Evolutionary conservation across 2,797 vertebrate genomes (phyloP).

Genomic region (Xenops minutus): DNA sequence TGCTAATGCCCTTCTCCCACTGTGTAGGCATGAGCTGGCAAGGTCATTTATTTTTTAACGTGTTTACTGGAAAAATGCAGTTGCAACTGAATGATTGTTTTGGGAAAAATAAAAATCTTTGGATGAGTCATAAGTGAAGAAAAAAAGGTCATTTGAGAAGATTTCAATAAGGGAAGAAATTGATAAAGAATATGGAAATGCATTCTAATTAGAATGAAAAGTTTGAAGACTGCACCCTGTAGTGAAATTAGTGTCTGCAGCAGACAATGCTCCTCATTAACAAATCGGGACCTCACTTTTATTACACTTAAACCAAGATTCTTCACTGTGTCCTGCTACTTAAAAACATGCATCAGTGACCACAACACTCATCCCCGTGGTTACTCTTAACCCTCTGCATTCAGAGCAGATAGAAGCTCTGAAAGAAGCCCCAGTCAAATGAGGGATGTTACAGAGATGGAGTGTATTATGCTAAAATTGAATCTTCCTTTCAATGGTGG

Average conservation of each 20-base stretch:
- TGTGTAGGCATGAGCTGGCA: slow-evolving; percentile 52
- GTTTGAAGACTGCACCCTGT: slow-evolving; percentile 57
- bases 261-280: slow-evolving; percentile 63
- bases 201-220: slow-evolving; percentile 71
- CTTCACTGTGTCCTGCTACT: slow-evolving; percentile 42
- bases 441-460: neutral
- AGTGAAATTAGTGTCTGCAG: slow-evolving; percentile 69
- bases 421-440: neutral
- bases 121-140: slow-evolving; percentile 61
- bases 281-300: slow-evolving; percentile 63
- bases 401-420: neutral
- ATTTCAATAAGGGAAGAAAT: slow-evolving; percentile 63
- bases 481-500: neutral
- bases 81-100: slow-evolving; percentile 70
- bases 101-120: slow-evolving; percentile 59
- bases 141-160: slow-evolving; percentile 70
- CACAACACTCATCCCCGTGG: neutral
- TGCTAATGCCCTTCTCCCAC: slow-evolving; percentile 57
- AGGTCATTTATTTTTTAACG: slow-evolving; percentile 64
- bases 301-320: slow-evolving; percentile 54
- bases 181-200: slow-evolving; percentile 70
- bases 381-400: neutral
- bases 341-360: slow-evolving; percentile 59
- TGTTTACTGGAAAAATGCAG: slow-evolving; percentile 68
- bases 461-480: neutral